Conservation (phyloP, 2,113 vertebrate species). For the Engraulis encrasicolus region DNA sequence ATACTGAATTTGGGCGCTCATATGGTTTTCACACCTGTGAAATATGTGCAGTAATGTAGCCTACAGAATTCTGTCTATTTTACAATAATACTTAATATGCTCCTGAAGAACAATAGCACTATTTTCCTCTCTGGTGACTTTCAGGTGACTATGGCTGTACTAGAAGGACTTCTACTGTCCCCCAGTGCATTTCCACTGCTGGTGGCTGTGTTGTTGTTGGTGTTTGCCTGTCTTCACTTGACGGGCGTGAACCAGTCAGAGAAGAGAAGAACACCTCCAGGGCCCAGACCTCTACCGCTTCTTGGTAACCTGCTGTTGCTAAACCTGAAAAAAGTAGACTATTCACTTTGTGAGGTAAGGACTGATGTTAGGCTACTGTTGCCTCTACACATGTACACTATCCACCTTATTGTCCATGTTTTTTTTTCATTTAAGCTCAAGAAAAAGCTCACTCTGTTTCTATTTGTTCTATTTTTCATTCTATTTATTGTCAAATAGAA, state of each 20-base stretch:
- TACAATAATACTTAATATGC: no score
- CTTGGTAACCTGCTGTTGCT: conserved; percentile 66
- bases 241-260: neutral
- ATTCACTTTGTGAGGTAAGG: conserved; percentile 51
- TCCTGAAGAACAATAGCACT: no score
- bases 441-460: no score
- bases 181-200: conserved; percentile 31
- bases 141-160: conserved; percentile 24
- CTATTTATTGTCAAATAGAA: no score
- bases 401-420: no score
- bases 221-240: conserved; percentile 36
- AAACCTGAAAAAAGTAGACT: conserved; percentile 53
- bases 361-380: neutral
- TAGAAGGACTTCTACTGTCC: conserved; percentile 38
- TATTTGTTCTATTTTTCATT: no score
- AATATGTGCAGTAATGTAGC: no score
- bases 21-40: no score
- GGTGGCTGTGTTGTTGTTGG: conserved; percentile 31
- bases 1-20: no score
- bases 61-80: no score
- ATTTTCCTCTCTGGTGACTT: neutral
- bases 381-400: no score
- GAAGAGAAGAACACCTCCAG: conserved; percentile 44
- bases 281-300: conserved; percentile 51
- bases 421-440: no score